Conservation (phyloP, 2,888 invertebrate species). For the Bombyx huttoni region DNA sequence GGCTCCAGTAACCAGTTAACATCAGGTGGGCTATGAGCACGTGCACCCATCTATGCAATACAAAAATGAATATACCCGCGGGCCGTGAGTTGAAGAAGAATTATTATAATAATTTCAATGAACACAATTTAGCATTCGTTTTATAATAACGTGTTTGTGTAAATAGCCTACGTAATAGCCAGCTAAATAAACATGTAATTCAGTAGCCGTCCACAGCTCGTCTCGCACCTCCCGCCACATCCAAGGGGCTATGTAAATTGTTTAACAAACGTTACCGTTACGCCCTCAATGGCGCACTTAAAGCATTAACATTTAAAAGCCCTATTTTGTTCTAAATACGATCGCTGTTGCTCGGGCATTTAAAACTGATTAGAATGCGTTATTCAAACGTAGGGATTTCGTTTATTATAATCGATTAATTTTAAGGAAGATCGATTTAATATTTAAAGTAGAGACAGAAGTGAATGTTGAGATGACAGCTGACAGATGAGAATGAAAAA, state of each 20-base stretch:
- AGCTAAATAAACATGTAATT: neutral
- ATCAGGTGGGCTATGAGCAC: too few relatives aligned
- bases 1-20: too few relatives aligned
- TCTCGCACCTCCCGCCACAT: slow-evolving; percentile 10
- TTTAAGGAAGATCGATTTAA: too few relatives aligned
- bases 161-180: neutral
- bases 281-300: slow-evolving; percentile 47
- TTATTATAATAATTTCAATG: too few relatives aligned
- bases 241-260: slow-evolving; percentile 54
- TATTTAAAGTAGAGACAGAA: too few relatives aligned
- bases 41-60: too few relatives aligned
- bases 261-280: slow-evolving; percentile 48
- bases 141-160: neutral
- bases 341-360: slow-evolving; percentile 58
- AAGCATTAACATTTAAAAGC: slow-evolving; percentile 57
- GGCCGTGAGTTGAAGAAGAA: too few relatives aligned
- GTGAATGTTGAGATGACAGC: too few relatives aligned
- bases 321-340: slow-evolving; percentile 53
- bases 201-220: slow-evolving; percentile 1
- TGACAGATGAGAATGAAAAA: too few relatives aligned
- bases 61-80: too few relatives aligned
- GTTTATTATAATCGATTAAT: neutral
- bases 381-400: neutral
- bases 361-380: slow-evolving; percentile 42
- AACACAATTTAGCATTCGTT: neutral